Evolutionary conservation across 1,140 invertebrate species (phyloP), one percentile per base, ranked within the genome.

Genomic region (Lepidurus apus): DNA sequence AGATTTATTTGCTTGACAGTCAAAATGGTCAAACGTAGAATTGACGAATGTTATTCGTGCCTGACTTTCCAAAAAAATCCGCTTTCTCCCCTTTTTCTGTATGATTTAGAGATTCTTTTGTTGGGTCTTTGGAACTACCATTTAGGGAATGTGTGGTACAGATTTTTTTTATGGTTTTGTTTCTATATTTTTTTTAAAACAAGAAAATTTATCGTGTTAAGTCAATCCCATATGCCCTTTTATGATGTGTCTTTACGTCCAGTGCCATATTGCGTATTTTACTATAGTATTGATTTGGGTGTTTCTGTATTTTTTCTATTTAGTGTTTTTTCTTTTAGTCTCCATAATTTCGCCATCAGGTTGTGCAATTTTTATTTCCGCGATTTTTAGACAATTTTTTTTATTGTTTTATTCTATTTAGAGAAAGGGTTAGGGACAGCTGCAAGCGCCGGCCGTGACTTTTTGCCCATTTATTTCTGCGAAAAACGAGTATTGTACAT

Each of bases 391-490:
- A 65, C 0, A 21, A 7, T n/a, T 13, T 21, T 13, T 21, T 13
- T 34, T 34, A 65, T n/a, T 65, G 10, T 65, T 65, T 65, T 21
- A 21, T 65, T n/a, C 17, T n/a, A 65, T 7, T 21, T n/a, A 17
- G 21, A 17, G 17, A n/a, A 65, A 65, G 53, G 53, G n/a, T 65
- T 65, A 65, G 53, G 45, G 53, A 65, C 53, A 65, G 53, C 53
- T 65, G 53, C 53, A 65, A 65, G 53, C 53, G 53, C 53, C 53
- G 53, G 53, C 13, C 53, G 53, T 65, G 53, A 65, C 53, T 65
- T 65, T 65, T 65, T 65, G 53, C 21, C 34, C 53, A 65, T 65
- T 65, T 65, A 11, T 65, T 65, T 65, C 17, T 65, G 53, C 9
- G n/a, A 47, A 47, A 47, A 47, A 11, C 17, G 53, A 65, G 13